Evolutionary conservation across 2,888 invertebrate species (phyloP).

Genomic region (Cinara cedri): DNA sequence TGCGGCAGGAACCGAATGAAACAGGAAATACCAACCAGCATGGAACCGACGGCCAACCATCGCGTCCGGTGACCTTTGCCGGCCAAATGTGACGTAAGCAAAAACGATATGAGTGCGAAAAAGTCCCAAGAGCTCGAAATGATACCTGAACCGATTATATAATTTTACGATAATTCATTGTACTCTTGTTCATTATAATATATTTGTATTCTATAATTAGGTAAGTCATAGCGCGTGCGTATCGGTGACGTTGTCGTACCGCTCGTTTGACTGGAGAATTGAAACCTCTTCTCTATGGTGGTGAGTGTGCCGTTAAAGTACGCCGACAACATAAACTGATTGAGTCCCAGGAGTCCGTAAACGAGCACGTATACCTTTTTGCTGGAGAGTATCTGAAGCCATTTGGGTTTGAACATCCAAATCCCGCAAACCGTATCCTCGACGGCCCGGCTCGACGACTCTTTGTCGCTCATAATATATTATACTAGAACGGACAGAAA

Average conservation of each 20-base stretch:
- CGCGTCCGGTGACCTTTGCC: slow-evolving; percentile 72
- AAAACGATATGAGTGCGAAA: slow-evolving; percentile 70
- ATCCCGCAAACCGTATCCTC: slow-evolving; percentile 59
- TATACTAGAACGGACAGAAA: not conserved
- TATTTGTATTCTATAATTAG: no score
- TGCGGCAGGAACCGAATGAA: slow-evolving; percentile 70
- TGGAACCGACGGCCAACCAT: slow-evolving; percentile 73
- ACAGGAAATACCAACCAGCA: slow-evolving; percentile 69
- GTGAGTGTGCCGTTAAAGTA: slow-evolving; percentile 72
- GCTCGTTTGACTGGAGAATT: slow-evolving; percentile 72
- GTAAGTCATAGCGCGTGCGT: no score
- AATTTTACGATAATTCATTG: no score
- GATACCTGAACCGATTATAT: slow-evolving; percentile 65
- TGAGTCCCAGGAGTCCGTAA: slow-evolving; percentile 71
- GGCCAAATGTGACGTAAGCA: slow-evolving; percentile 70
- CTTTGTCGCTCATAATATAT: not conserved
- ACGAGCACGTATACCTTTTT: slow-evolving; percentile 69
- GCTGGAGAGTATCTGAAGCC: slow-evolving; percentile 69
- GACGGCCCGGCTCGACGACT: not conserved
- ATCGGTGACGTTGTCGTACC: no score
- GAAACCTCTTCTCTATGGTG: slow-evolving; percentile 72
- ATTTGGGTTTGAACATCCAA: slow-evolving; percentile 62
- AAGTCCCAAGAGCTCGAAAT: slow-evolving; percentile 74
- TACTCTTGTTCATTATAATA: no score
- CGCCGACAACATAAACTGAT: slow-evolving; percentile 72